phyloP scores from a whole-genome alignment of 2,113 vertebrate species.

The Malaclemys terrapin region DNA sequence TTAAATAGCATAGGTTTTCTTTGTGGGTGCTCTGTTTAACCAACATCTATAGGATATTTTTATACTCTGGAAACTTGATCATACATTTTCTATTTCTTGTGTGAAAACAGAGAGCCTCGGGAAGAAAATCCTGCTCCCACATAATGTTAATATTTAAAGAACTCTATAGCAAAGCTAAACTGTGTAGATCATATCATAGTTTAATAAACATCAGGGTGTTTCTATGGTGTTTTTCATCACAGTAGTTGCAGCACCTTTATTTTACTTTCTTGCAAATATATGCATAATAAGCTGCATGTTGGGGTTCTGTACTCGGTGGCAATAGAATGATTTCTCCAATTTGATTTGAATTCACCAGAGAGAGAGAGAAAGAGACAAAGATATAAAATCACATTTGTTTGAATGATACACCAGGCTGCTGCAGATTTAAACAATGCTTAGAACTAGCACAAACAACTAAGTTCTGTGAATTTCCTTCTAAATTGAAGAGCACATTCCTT shows the following conservation, averaged over 20 bases:
- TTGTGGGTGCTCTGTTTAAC: background rate
- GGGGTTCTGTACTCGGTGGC: background rate
- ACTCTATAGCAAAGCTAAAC: background rate
- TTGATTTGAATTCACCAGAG: constrained; percentile 58
- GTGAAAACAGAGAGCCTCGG: background rate
- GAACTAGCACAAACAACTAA: constrained; percentile 64
- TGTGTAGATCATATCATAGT: background rate
- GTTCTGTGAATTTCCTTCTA: constrained; percentile 66
- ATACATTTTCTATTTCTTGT: background rate
- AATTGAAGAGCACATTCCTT: constrained; percentile 70
- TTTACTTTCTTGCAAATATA: constrained; percentile 29
- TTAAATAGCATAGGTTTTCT: background rate
- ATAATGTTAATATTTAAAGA: background rate
- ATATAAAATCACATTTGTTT: constrained; percentile 65
- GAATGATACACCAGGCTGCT: constrained; percentile 51
- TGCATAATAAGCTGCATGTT: constrained; percentile 43
- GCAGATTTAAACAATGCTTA: constrained; percentile 67
- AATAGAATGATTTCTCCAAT: constrained; percentile 38
- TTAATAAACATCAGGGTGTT: background rate
- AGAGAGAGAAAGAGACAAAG: constrained; percentile 18
- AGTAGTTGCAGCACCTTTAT: background rate
- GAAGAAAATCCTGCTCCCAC: background rate
- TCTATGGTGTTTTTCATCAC: background rate
- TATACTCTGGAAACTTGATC: background rate
- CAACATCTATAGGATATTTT: background rate